These are phyloP conservation scores for Periophthalmus magnuspinnatus DNA, from an alignment of 2,797 vertebrate genomes.

Conservation along the genomic window DNA sequence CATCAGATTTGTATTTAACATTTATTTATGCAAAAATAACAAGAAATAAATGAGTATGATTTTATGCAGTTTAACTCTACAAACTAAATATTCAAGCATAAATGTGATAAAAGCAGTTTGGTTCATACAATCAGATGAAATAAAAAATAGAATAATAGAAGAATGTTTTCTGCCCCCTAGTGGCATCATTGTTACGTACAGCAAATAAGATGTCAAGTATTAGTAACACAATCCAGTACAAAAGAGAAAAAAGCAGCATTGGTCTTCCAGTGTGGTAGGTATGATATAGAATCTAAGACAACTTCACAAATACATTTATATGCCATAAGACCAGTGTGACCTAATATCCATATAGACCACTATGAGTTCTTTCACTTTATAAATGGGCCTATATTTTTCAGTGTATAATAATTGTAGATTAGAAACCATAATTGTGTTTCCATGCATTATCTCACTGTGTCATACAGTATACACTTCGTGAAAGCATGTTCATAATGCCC, in stretches of 20 bases:
- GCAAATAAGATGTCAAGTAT: background rate
- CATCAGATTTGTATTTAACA: background rate
- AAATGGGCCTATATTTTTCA: background rate
- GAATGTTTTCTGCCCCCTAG: conserved; percentile 60
- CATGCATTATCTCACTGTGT: background rate
- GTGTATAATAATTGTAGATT: background rate
- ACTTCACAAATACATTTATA: background rate
- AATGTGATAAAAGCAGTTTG: background rate
- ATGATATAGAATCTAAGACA: no score
- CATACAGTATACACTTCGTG: background rate
- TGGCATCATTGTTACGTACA: conserved; percentile 17
- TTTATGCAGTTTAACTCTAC: background rate
- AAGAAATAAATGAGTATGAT: background rate
- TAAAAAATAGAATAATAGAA: background rate
- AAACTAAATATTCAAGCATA: conserved; percentile 28
- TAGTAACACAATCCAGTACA: no score
- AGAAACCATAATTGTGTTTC: background rate
- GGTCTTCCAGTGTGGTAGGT: no score
- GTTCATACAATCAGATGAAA: background rate
- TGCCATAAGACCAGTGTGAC: background rate
- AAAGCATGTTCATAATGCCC: no score
- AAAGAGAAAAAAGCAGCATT: no score
- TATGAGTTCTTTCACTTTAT: background rate
- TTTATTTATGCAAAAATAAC: background rate
- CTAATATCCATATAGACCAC: background rate